Evolutionary conservation across 2,113 vertebrate genomes (phyloP), one percentile per base, ranked within the genome.

Genomic region (Nyctibius bracteatus): DNA sequence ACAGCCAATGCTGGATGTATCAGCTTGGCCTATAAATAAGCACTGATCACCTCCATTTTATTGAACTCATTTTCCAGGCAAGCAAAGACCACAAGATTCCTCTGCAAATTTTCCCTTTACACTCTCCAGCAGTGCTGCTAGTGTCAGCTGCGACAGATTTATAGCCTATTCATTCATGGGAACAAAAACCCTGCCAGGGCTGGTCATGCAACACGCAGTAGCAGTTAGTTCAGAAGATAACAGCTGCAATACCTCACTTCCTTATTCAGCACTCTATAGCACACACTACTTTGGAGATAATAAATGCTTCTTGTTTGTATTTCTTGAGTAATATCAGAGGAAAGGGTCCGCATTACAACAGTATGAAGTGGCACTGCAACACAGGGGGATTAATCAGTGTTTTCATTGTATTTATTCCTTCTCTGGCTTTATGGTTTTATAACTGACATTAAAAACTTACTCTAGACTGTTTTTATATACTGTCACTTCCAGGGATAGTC

Each of bases 101-200:
- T 96, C 97, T 83, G 98, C 97, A 98, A 98, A 98, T 98, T 97
- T 97, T 97, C 98, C 95, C 95, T 98, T 98, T 98, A 96, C 97
- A 97, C 97, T 97, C 95, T 97, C 97, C 92, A 96, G 97, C 95
- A 94, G 97, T 67, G 96, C 97, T 97, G 96, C 97, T 96, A 54
- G 95, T 94, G 98, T 98, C 98, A 98, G 94, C 93, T 31, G n/a
- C 88, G 92, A 98, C 98, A 98, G 98, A 98, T 98, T 98, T 98
- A 98, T 97, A 61, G 98, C 96, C 98, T 98, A 98, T 98, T 98
- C 98, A 97, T 98, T 98, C 98, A 98, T 96, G 97, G 98, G 98
- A 98, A 98, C 98, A 98, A 98, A 98, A 98, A 97, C 97, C 97
- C 98, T 98, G 97, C 98, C 98, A 97, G 87, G 83, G 97, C 95